Evolutionary conservation across 2,888 invertebrate species (phyloP).

Genomic region (Venusia cambrica): DNA sequence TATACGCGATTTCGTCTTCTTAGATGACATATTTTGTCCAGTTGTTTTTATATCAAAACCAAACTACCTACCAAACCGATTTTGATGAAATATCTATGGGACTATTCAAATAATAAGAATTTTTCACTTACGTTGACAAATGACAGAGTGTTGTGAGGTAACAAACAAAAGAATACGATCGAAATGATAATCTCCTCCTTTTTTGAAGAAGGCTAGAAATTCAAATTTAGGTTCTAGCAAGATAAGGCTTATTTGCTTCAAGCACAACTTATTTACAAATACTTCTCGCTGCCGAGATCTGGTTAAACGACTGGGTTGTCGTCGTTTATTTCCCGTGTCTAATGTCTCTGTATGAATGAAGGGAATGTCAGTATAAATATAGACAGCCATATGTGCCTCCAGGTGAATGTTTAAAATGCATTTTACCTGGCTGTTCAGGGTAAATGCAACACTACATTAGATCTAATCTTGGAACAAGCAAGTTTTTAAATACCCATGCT

Average conservation of each 20-base stretch:
- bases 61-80: too few species aligned
- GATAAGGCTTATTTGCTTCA: slow-evolving; percentile 1
- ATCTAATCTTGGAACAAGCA: slow-evolving; percentile 4
- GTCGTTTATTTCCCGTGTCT: slow-evolving; percentile 13
- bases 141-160: too few species aligned
- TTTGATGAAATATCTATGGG: too few species aligned
- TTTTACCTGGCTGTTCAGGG: slow-evolving; percentile 1
- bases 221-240: slow-evolving; percentile 1
- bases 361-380: slow-evolving; percentile 13
- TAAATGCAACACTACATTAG: slow-evolving; percentile 3
- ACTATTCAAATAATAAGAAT: too few species aligned
- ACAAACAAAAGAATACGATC: too few species aligned
- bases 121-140: too few species aligned
- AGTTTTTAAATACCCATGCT: too few species aligned
- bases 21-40: too few species aligned
- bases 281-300: slow-evolving; percentile 13
- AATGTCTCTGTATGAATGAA: slow-evolving; percentile 15
- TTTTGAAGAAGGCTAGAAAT: too few species aligned
- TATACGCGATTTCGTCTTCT: too few species aligned
- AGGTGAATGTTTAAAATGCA: not conserved
- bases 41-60: too few species aligned
- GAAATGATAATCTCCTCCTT: too few species aligned
- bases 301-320: slow-evolving; percentile 16
- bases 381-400: slow-evolving; percentile 4
- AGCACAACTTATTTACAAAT: slow-evolving; percentile 2